These are phyloP conservation scores for Jordanella pulchra DNA, from an alignment of 2,797 vertebrate species.

Conservation along the genomic window DNA sequence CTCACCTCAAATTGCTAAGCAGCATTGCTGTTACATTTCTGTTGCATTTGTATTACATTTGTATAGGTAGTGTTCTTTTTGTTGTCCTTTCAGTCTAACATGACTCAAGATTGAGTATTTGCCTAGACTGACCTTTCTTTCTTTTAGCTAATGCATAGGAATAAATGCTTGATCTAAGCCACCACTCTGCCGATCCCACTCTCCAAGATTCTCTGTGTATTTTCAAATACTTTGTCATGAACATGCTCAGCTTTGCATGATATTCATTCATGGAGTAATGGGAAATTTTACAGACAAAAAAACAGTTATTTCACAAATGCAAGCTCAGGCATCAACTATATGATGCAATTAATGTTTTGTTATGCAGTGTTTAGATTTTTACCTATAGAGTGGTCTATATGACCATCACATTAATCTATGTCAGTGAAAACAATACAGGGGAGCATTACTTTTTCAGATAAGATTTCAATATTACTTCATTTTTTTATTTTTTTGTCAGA, in stretches of 20 bases:
- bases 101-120: constrained; percentile 1
- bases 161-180: constrained; percentile 36
- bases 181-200: constrained; percentile 39
- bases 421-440: constrained; percentile 10
- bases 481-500: constrained; percentile 16
- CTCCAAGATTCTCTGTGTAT: constrained; percentile 33
- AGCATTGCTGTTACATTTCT: constrained; percentile 1
- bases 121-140: not conserved
- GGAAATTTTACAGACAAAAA: constrained; percentile 1
- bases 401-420: constrained; percentile 5
- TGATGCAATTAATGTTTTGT: not conserved
- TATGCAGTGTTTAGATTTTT: not conserved
- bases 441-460: constrained; percentile 23
- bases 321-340: not conserved
- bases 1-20: not conserved
- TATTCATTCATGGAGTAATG: not conserved
- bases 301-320: not conserved
- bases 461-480: not conserved
- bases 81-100: constrained; percentile 15
- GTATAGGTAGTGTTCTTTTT: constrained; percentile 33
- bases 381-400: constrained; percentile 9
- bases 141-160: not conserved
- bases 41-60: constrained; percentile 12
- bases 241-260: constrained; percentile 14
- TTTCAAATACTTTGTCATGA: constrained; percentile 11